Base-by-base conservation (phyloP, 2,797 vertebrate species). In the Momotus momota region DNA sequence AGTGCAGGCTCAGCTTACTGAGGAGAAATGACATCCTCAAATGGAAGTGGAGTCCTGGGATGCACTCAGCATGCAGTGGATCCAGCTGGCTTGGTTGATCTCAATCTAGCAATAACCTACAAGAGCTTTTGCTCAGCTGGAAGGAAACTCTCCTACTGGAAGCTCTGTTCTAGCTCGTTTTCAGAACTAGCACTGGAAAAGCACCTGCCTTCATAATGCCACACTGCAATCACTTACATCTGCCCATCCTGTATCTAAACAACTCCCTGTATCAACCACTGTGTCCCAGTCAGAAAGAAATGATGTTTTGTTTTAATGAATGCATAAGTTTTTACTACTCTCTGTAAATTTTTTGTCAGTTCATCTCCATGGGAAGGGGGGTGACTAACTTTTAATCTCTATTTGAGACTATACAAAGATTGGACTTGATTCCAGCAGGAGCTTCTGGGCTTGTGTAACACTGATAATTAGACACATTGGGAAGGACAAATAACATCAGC, bases 101-200 rank as follows among this genome's bases (percentile, higher is more conserved):
- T 29, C 29, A 3, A 23, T 90, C 75, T 55, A 62, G 19, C 25
- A 54, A 12, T 27, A 43, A 81, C 6, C 33, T 46, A n/a, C 19
- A 66, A 79, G 17, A 73, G 10, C 11, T 71, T 66, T 88, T 88
- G 40, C 45, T 93, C 46, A 67, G n/a, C 20, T 75, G 21, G 54
- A 78, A 95, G 65, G 71, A 88, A 93, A 74, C 38, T 58, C 41
- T 82, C 29, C 49, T 25, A 33, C 55, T 54, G 71, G 57, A 93
- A 97, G 54, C n/a, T 86, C 77, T 77, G 49, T 65, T 67, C 67
- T 61, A 93, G 48, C 67, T 90, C 75, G 71, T 81, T 94, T 94
- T 92, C 15, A 48, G 73, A 31, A 73, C 40, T 88, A 86, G 77
- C 77, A 82, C 40, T 64, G 60, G 55, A 93, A 79, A 2, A 90